Conservation (phyloP, 53 echinoderm and acorn worm species). For the Mesocentrotus franciscanus region DNA sequence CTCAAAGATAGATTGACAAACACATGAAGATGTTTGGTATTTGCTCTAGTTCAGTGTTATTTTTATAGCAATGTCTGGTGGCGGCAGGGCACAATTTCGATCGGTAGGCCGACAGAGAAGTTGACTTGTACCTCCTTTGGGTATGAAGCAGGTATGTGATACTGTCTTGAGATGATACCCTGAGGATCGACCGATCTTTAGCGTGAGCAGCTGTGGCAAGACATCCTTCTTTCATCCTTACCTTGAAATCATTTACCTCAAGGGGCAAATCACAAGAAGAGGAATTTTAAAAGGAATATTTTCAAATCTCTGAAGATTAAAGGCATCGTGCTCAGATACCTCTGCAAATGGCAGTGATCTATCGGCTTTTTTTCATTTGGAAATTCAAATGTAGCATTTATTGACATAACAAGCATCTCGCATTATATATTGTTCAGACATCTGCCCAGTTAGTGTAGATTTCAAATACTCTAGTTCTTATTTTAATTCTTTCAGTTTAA, state of each 20-base stretch:
- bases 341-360: neutral
- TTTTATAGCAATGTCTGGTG: neutral
- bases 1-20: neutral
- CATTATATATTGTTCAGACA: neutral
- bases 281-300: neutral
- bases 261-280: neutral
- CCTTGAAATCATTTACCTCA: neutral
- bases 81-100: neutral
- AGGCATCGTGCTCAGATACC: neutral
- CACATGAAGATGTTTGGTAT: neutral
- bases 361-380: neutral
- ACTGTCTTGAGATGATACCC: neutral
- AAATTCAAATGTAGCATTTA: neutral
- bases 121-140: neutral
- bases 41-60: neutral
- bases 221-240: neutral
- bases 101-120: neutral
- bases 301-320: conserved; percentile 11
- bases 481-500: too few species aligned
- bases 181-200: neutral
- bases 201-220: conserved; percentile 1
- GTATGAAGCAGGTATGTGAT: neutral
- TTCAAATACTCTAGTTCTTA: neutral
- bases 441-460: neutral
- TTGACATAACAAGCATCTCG: neutral